Conservation (phyloP, 2,797 vertebrate species). For the Martes flavigula region DNA sequence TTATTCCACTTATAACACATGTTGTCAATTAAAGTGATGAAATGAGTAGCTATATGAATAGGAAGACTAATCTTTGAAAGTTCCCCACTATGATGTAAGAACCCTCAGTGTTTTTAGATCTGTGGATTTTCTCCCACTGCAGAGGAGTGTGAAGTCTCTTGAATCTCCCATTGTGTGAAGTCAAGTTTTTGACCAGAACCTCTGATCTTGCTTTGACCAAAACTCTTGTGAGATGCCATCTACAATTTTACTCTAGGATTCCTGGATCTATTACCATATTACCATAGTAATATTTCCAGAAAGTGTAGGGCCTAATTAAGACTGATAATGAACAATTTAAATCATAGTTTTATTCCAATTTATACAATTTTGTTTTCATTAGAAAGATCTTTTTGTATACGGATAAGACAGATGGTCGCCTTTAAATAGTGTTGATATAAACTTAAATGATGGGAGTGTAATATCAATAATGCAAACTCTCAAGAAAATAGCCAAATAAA, state of each 20-base stretch:
- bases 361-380: conserved; percentile 23
- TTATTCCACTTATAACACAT: neutral
- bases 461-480: neutral
- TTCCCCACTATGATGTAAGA: neutral
- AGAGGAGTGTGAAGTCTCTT: neutral
- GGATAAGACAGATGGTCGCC: conserved; percentile 12
- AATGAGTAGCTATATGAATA: neutral
- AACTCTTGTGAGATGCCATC: neutral
- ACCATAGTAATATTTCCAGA: neutral
- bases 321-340: conserved; percentile 1
- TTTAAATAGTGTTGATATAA: conserved; percentile 45
- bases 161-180: neutral
- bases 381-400: conserved; percentile 11
- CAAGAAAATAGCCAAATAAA: neutral
- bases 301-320: neutral
- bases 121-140: neutral
- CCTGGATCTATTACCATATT: neutral
- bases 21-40: neutral
- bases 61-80: neutral
- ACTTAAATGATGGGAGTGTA: neutral
- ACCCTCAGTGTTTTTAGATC: neutral
- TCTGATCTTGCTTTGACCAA: neutral
- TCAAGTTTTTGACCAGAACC: neutral
- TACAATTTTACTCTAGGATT: neutral
- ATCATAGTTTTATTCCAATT: neutral